phyloP scores from a whole-genome alignment of 2,888 invertebrate genomes.

The Strigamia crassipes region DNA sequence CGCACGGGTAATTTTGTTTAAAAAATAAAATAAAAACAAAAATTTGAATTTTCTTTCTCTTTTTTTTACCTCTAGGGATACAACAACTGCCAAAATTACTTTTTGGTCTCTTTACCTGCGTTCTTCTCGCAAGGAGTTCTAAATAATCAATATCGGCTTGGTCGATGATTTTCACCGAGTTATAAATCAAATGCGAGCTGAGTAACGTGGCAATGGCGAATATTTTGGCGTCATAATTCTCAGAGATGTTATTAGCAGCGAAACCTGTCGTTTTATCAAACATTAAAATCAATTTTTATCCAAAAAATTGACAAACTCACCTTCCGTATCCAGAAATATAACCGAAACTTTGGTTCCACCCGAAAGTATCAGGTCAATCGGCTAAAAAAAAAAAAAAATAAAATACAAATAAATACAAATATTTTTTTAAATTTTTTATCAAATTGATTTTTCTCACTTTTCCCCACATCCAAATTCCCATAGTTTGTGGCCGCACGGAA shows the following conservation, averaged over 20 bases:
- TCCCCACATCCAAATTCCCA: slow-evolving; percentile 54
- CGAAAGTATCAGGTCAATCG: slow-evolving; percentile 47
- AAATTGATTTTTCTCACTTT: slow-evolving; percentile 51
- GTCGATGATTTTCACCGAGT: slow-evolving; percentile 53
- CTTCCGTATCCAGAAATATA: slow-evolving; percentile 53
- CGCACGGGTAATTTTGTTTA: not conserved
- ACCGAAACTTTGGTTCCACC: slow-evolving; percentile 49
- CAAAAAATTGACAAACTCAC: slow-evolving; percentile 29
- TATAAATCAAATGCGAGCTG: slow-evolving; percentile 52
- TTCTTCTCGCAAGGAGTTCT: slow-evolving; percentile 52
- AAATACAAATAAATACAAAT: too few species aligned
- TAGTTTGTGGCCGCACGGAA: slow-evolving; percentile 52
- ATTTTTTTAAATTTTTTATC: not conserved
- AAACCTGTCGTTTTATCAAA: slow-evolving; percentile 49
- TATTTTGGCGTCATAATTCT: slow-evolving; percentile 53
- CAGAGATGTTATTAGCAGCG: slow-evolving; percentile 53
- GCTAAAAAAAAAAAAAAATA: slow-evolving; percentile 48
- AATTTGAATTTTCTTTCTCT: too few species aligned
- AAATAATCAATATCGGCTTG: slow-evolving; percentile 53
- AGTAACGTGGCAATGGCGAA: slow-evolving; percentile 53
- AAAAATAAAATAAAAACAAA: too few species aligned
- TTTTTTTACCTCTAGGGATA: too few species aligned
- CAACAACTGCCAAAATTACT: too few species aligned
- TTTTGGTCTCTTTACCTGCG: too few species aligned
- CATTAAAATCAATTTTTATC: not conserved